Percentiles rank a stretch among this genome's conserved stretches.
Conservation (phyloP, 92 coral and sea anemone species). For the Isaurus tuberculatus region DNA sequence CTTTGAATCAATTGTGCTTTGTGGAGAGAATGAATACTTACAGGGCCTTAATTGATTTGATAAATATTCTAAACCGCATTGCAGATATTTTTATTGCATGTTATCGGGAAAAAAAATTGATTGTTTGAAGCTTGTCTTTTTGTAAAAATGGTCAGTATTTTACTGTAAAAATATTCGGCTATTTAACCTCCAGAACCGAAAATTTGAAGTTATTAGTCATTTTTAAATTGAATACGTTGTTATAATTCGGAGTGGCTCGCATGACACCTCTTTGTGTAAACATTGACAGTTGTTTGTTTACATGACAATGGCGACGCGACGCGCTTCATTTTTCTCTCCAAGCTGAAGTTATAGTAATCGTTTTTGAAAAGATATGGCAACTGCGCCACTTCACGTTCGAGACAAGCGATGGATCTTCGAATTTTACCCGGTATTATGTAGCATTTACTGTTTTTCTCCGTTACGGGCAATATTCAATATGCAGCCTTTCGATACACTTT, state of each 20-base stretch:
- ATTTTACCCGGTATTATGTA: slow-evolving; percentile 90
- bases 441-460: neutral
- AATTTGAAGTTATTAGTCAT: slow-evolving; percentile 7
- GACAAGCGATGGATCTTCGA: slow-evolving; percentile 99
- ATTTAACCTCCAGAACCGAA: neutral
- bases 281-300: slow-evolving; percentile 45
- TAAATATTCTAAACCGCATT: too few relatives aligned
- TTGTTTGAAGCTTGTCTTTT: too few relatives aligned
- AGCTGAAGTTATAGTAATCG: neutral
- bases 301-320: slow-evolving; percentile 38
- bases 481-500: neutral
- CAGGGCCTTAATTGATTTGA: too few relatives aligned
- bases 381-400: slow-evolving; percentile 76
- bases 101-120: too few relatives aligned
- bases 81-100: too few relatives aligned
- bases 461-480: neutral
- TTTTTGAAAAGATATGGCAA: slow-evolving; percentile 46
- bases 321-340: slow-evolving; percentile 1
- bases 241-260: slow-evolving; percentile 27
- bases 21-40: too few relatives aligned
- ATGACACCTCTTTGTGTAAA: slow-evolving; percentile 26
- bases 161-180: neutral
- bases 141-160: too few relatives aligned
- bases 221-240: slow-evolving; percentile 20
- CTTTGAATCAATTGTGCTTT: too few relatives aligned